These are phyloP conservation scores for Tortrix viridana DNA, from an alignment of 2,888 invertebrate genomes.

Conservation along the genomic window DNA sequence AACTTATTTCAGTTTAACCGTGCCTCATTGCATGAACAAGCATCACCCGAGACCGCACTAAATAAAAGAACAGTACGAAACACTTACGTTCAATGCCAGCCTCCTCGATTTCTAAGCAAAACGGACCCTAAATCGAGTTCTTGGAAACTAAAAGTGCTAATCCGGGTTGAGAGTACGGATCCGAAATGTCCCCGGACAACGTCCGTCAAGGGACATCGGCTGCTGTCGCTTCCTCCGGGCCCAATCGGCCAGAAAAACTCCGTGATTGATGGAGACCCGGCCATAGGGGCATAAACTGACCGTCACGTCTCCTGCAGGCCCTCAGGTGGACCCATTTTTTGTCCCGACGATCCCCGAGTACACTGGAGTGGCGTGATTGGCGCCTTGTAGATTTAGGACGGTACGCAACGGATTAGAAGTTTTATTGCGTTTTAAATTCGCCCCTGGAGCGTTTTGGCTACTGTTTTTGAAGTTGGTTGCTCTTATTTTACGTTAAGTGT, in stretches of 20 bases:
- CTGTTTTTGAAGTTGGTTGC: constrained; percentile 17
- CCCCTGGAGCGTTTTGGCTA: constrained; percentile 22
- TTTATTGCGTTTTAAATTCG: constrained; percentile 34
- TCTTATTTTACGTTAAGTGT: too few species aligned
- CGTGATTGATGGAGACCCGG: constrained; percentile 77
- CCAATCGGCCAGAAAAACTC: constrained; percentile 71
- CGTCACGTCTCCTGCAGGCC: constrained; percentile 63
- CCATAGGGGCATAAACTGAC: constrained; percentile 72
- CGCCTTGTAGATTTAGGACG: constrained; percentile 38
- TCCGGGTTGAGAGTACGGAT: constrained; percentile 20
- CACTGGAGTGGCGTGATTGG: constrained; percentile 39
- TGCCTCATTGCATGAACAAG: too few species aligned
- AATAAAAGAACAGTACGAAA: too few species aligned
- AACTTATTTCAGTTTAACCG: too few species aligned
- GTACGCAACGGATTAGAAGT: constrained; percentile 35
- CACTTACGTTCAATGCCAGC: too few species aligned
- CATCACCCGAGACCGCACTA: too few species aligned
- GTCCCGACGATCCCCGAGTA: constrained; percentile 42
- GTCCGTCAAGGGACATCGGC: constrained; percentile 57
- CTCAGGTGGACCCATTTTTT: constrained; percentile 60
- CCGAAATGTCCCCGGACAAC: constrained; percentile 37
- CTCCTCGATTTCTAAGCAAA: not conserved
- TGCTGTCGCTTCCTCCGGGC: constrained; percentile 62
- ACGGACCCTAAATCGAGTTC: constrained; percentile 2
- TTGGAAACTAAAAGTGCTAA: constrained; percentile 11